phyloP scores from a whole-genome alignment of 2,888 invertebrate species.

The Lumbricus terrestris region DNA sequence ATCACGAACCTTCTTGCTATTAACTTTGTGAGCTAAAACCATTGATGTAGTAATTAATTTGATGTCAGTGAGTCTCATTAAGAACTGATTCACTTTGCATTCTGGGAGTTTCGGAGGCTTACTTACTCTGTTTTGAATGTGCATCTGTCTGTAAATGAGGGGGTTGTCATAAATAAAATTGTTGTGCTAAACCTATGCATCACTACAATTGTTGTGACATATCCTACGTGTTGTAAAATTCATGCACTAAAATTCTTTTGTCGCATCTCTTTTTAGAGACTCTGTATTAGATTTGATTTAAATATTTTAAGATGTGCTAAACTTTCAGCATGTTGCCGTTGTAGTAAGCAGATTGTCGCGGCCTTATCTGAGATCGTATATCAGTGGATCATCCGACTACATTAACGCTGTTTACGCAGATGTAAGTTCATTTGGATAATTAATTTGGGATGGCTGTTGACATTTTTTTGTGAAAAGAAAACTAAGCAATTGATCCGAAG shows the following conservation, averaged over 20 bases:
- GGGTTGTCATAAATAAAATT: background rate
- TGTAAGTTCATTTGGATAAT: constrained; percentile 36
- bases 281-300: background rate
- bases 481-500: background rate
- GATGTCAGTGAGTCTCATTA: background rate
- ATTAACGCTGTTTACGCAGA: constrained; percentile 47
- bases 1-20: too few relatives aligned
- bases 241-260: too few relatives aligned
- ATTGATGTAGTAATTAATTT: background rate
- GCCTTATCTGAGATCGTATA: constrained; percentile 37
- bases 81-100: background rate
- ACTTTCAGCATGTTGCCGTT: background rate
- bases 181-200: background rate
- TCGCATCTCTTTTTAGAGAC: background rate
- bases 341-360: constrained; percentile 33
- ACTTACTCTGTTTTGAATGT: background rate
- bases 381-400: constrained; percentile 42
- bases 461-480: background rate
- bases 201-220: background rate
- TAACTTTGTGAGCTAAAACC: too few relatives aligned
- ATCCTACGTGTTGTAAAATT: too few relatives aligned
- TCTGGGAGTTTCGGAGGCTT: too few relatives aligned
- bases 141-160: background rate
- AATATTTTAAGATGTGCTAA: background rate
- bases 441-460: background rate